Evolutionary conservation across 2,888 invertebrate species (phyloP).

Genomic region (Melanophora roralis): DNA sequence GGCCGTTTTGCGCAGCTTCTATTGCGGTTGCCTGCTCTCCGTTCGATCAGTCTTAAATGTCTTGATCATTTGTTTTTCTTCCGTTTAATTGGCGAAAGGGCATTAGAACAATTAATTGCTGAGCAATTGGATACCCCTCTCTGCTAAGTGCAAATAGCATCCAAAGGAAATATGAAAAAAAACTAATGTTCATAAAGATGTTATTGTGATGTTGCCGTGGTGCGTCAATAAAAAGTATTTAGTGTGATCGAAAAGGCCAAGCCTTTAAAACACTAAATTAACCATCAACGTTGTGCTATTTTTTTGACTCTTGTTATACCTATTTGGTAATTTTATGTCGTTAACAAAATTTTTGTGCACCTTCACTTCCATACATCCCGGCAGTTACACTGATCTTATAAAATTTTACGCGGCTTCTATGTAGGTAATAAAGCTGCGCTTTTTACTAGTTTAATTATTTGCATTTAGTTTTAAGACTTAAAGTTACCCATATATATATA

Average conservation of each 20-base stretch:
- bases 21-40: slow-evolving; percentile 90
- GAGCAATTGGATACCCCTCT: slow-evolving; percentile 86
- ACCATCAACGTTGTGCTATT: slow-evolving; percentile 20
- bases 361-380: no score
- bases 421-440: no score
- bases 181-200: background rate
- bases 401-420: no score
- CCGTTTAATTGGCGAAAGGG: slow-evolving; percentile 91
- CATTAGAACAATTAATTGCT: slow-evolving; percentile 89
- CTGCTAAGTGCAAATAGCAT: slow-evolving; percentile 61
- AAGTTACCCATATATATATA: no score
- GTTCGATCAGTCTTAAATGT: slow-evolving; percentile 95
- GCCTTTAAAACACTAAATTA: slow-evolving; percentile 1
- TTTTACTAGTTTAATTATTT: no score
- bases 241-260: slow-evolving; percentile 28
- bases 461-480: no score
- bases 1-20: slow-evolving; percentile 97
- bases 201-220: background rate
- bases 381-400: no score
- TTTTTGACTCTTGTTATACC: background rate
- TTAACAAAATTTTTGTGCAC: no score
- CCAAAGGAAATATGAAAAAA: background rate
- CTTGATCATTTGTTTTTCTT: slow-evolving; percentile 96
- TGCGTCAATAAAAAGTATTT: background rate
- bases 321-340: background rate